Evolutionary conservation across 1,140 invertebrate genomes (phyloP), one percentile per base, ranked within the genome.

Genomic region (Cyclargus thomasi): DNA sequence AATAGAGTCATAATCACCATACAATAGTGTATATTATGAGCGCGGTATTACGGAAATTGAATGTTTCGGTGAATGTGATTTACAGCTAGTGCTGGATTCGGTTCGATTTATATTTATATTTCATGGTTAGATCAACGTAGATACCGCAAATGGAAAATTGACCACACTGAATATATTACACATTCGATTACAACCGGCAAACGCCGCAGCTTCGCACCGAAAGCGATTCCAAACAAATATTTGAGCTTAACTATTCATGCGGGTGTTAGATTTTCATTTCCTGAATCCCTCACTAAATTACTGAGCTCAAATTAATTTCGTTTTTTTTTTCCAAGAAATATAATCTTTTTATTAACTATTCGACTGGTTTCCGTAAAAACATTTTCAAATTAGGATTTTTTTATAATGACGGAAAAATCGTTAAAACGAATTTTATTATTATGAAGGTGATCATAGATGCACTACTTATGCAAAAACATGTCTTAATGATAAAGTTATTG

Each of bases 41-140:
- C 59, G 70, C 39, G 14, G 65, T 62, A 64, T 64, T 22, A 64
- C 76, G 81, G 81, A 83, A 83, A 83, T 83, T 81, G 77, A 81
- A 80, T 73, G 74, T 77, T 78, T 74, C 75, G 79, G 36, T 17
- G 39, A 53, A 53, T 64, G 53, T 47, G 63, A 64, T 64, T 64
- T 64, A 64, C 63, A 5, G 22, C 16, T 63, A 63, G 35, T 53
- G 63, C 22, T 47, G 14, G 53, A 73, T 83, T 36, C 22, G 22
- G 53, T 47, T 64, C 53, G 17, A 64, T 64, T 53, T 64, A 22
- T 53, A 64, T 64, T 64, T 64, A 64, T 64, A 64, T 21, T 64
- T 17, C 39, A 64, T 53, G 63, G 63, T 23, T 47, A 64, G 39
- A n/a, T 53, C 39, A 36, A 64, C 53, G 21, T 21, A 36, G 36